Evolutionary conservation across 2,888 invertebrate genomes (phyloP), one percentile per base, ranked within the genome.

Genomic region (Ferrisia virgata): DNA sequence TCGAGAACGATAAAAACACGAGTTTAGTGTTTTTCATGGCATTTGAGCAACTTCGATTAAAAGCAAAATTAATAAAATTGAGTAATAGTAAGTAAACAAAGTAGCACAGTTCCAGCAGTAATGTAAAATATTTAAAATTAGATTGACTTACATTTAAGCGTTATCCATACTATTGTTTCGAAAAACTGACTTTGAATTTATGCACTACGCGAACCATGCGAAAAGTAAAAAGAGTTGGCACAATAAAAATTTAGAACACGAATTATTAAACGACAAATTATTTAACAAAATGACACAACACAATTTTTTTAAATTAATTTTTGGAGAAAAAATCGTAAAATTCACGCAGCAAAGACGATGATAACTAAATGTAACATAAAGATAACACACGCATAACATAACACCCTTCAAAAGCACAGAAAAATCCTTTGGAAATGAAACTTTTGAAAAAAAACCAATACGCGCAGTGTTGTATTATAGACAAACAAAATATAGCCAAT

Each of bases 321-420:
- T 76, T 28, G 13, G 15, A 36, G 36, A 76, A 76, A 76, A 76
- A 76, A 33, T 76, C 72, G 72, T 76, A 76, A 76, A 76, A 76
- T 36, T 76, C 72, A 36, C 72, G 72, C 72, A 76, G 33, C 36
- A 76, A 36, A 76, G 72, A 76, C 18, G 72, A 76, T 76, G 72
- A 76, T 76, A 76, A 76, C 72, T 76, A 76, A 76, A 76, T 76
- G 72, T 76, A 76, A 76, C 31, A 76, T 76, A 76, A 76, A 76
- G 72, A 76, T 76, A 76, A 76, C 72, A 76, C 72, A 76, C 72
- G 72, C 72, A 76, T 76, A 76, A 76, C 72, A 76, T 76, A 76
- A 76, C 72, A 76, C 72, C 72, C 72, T 36, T 76, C 72, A 76
- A 76, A 76, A 76, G 72, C 72, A 76, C 72, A 76, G 72, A 76